Conservation (phyloP, 2,888 invertebrate genomes). For the Eudemis profundana region DNA sequence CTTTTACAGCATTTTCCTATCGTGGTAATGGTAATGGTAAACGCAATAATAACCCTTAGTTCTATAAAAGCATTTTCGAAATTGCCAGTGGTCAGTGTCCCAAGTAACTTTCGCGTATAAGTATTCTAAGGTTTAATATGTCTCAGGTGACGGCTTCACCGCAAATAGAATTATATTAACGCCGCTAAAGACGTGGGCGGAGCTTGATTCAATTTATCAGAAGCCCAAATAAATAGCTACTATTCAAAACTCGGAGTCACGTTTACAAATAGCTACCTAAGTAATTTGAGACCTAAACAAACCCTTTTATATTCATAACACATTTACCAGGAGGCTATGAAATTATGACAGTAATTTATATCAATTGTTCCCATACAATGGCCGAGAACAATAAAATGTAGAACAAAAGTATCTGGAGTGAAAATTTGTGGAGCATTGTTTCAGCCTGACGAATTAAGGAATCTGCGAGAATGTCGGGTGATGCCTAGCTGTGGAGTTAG, state of each 20-base stretch:
- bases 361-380: constrained; percentile 28
- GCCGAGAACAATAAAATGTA: constrained; percentile 23
- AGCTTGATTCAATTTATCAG: neutral
- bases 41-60: too few relatives aligned
- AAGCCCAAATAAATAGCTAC: neutral
- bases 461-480: neutral
- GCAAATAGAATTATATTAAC: constrained; percentile 15
- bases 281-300: neutral
- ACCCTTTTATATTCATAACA: constrained; percentile 19
- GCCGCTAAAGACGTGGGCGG: neutral
- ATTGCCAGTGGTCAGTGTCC: too few relatives aligned
- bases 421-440: constrained; percentile 17
- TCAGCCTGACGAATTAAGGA: constrained; percentile 3
- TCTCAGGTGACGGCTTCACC: neutral
- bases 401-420: constrained; percentile 28
- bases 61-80: too few relatives aligned
- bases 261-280: neutral
- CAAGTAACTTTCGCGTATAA: too few relatives aligned
- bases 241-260: neutral
- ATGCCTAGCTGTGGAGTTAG: too few relatives aligned
- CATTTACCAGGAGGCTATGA: constrained; percentile 21
- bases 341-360: constrained; percentile 29
- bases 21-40: too few relatives aligned
- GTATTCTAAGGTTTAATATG: too few relatives aligned
- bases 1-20: too few relatives aligned